Conservation (phyloP, 2,888 invertebrate species). For the Acanthosoma haemorrhoidale region DNA sequence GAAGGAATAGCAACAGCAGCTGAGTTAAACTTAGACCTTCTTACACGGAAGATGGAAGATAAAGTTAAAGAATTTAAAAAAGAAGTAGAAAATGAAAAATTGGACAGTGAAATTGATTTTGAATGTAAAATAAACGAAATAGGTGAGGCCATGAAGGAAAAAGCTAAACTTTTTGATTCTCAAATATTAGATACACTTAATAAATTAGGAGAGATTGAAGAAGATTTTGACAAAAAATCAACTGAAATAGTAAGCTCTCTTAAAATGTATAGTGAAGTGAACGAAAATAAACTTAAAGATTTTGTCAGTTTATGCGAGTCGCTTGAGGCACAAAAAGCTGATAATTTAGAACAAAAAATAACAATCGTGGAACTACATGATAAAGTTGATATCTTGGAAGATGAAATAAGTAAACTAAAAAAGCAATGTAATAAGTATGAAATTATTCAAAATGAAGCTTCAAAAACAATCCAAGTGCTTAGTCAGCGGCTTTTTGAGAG, state of each 20-base stretch:
- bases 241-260: constrained; percentile 31
- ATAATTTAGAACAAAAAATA: constrained; percentile 35
- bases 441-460: constrained; percentile 37
- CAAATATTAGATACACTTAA: constrained; percentile 17
- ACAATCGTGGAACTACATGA: constrained; percentile 35
- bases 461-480: constrained; percentile 37
- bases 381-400: constrained; percentile 24
- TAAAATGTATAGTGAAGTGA: constrained; percentile 15
- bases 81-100: constrained; percentile 31
- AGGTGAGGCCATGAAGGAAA: constrained; percentile 29
- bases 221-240: constrained; percentile 32
- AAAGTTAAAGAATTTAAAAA: constrained; percentile 26
- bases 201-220: constrained; percentile 33
- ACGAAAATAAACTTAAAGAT: constrained; percentile 33
- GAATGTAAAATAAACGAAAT: constrained; percentile 27
- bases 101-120: constrained; percentile 30
- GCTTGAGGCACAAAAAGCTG: constrained; percentile 28
- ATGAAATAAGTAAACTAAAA: constrained; percentile 28
- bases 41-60: constrained; percentile 30
- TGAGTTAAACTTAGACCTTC: constrained; percentile 27
- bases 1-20: constrained; percentile 32
- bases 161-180: constrained; percentile 29
- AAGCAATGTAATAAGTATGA: constrained; percentile 39
- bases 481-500: constrained; percentile 39
- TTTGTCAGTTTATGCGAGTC: constrained; percentile 26